Percentiles rank a stretch among this genome's conserved stretches.
These are phyloP conservation scores for Callospermophilus lateralis DNA, from an alignment of 2,113 vertebrate genomes.

Conservation along the genomic window DNA sequence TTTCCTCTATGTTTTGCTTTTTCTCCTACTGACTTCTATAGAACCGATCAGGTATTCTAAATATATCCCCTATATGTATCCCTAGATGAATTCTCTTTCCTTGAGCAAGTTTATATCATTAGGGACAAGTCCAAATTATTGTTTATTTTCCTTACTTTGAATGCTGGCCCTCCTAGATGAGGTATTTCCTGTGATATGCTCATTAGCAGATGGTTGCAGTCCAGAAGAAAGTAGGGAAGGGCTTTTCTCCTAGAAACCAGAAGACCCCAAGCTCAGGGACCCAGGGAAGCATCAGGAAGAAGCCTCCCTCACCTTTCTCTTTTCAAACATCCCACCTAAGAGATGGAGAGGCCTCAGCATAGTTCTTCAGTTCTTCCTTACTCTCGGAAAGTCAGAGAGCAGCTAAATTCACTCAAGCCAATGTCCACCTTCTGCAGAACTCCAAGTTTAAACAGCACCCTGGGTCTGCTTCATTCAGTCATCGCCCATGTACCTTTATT, in stretches of 20 bases:
- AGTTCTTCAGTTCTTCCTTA: not conserved
- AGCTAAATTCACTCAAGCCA: too few species aligned
- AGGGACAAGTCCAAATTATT: not conserved
- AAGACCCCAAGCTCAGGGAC: accelerated
- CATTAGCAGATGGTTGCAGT: not conserved
- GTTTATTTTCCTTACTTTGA: not conserved
- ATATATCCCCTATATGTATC: not conserved
- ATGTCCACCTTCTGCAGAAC: too few species aligned
- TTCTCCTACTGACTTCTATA: not conserved
- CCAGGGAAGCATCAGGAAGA: not conserved
- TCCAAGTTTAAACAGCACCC: not conserved
- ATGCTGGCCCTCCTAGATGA: too few species aligned
- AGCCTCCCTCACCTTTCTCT: not conserved
- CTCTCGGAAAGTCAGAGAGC: not conserved
- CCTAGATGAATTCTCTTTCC: not conserved
- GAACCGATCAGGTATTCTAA: not conserved
- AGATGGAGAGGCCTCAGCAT: not conserved
- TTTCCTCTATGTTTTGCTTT: not conserved
- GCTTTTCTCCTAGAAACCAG: not conserved
- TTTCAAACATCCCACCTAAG: too few species aligned
- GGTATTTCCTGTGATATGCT: not conserved
- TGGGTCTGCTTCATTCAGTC: too few species aligned
- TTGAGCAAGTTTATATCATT: not conserved
- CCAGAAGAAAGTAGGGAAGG: not conserved
- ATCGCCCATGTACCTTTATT: not conserved